Base-by-base conservation (phyloP, 2,113 vertebrate species). In the Nymphicus hollandicus region DNA sequence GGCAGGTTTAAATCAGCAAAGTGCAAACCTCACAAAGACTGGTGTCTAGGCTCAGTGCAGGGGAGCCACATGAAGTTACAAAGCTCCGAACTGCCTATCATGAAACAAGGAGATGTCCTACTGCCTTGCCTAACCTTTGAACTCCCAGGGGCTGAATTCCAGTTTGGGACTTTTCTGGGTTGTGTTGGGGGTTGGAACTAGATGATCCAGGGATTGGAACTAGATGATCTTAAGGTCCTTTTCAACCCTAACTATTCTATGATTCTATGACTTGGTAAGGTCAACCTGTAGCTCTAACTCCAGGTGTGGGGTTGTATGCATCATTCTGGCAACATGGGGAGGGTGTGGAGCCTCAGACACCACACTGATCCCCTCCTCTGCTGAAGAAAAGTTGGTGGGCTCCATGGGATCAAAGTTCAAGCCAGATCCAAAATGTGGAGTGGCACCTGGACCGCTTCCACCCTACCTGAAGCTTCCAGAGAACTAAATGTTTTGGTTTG, bases 1-100 rank as follows among this genome's bases (percentile, higher is more conserved):
- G 91, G 86, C 90, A 92, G 80, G 61, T 94, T 97, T 95, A 87
- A 94, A 96, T 76, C 88, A 91, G 92, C 61, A 28, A 86, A 93
- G 83, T 64, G 83, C 92, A 94, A 89, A 27, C 64, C 80, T 84
- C 2, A 44, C 90, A 84, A 69, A 94, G 76, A 23, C 65, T 86
- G 60, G 43, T 68, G 35, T 39, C 71, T 91, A 29, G n/a, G 68
- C 76, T 83, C 76, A 49, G 86, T 17, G n/a, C 76, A 55, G 65
- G 39, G 47, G 81, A 87, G 70, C 52, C 56, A 68, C 47, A 10
- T 41, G 65, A 81, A 79, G 65, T 56, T 35, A 63, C 41, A 80
- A 52, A 76, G 56, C 52, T 82, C 90, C 4, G 3, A 81, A 49
- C 20, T 80, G 52, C 76, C 49, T 60, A 6, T 65, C 69, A 28